Evolutionary conservation across 2,888 invertebrate genomes (phyloP), one percentile per base, ranked within the genome.

Genomic region (Polydesmus complanatus): DNA sequence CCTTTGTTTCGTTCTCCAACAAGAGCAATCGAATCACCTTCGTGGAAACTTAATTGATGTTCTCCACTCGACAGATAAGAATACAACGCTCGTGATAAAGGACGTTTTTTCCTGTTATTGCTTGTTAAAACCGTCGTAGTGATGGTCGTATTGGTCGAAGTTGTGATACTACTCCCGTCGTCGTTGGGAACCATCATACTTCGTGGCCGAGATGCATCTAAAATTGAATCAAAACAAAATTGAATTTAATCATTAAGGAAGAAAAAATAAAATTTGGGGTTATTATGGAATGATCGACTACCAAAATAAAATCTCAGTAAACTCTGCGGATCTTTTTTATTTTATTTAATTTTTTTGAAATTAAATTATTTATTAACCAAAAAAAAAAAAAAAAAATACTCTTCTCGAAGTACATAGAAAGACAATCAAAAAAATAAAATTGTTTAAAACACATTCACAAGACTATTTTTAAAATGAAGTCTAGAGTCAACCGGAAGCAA

Each of bases 1-100:
- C 94, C 94, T 73, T 93, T 93, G 67, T 89, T 90, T 67, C 89
- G 81, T 69, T 90, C 91, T 23, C 93, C 94, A 68, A 92, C 84
- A 65, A 93, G 75, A 5, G 88, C 86, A 61, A 94, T 84, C 63
- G 88, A 80, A 74, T 94, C 94, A 64, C 90, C 90, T 76, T 92
- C 91, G 65, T 86, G 83, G 77, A 94, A 94, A 71, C 87, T 88
- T 63, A 94, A 80, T 75, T 94, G 93, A 76, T 91, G 92, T 71
- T 92, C 93, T 3, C 91, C 83, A 65, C 88, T 75, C 47, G 91
- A 90, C 63, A 89, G 81, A 74, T 94, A 94, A 19, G 91, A 88
- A 72, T 92, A 93, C 48, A 93, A 78, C 11, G 93, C 91, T 65
- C 88, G 80, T 0, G 88, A 90, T 58, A 90, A 76, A 3, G 86